phyloP scores from a whole-genome alignment of 2,888 invertebrate genomes.

The Odontothrips loti region DNA sequence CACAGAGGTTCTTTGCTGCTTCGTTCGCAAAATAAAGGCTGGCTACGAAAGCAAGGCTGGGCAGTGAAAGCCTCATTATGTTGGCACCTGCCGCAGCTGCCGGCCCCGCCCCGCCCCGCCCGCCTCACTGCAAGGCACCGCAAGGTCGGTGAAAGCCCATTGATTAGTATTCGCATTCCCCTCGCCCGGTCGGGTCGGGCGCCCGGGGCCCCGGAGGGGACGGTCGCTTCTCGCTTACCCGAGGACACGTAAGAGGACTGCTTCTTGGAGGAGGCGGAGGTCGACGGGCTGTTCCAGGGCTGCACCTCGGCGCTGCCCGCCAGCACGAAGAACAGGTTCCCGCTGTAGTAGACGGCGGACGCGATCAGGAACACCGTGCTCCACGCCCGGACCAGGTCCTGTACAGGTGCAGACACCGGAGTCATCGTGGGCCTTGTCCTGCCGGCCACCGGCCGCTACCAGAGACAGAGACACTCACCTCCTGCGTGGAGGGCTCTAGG shows the following conservation, averaged over 20 bases:
- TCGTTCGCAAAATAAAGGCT: too few relatives aligned
- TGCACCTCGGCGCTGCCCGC: slow-evolving; percentile 15
- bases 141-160: too few relatives aligned
- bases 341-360: neutral
- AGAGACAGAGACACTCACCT: neutral
- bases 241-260: neutral
- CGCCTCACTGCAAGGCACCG: too few relatives aligned
- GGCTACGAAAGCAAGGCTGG: too few relatives aligned
- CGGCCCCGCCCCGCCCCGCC: too few relatives aligned
- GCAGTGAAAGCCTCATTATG: too few relatives aligned
- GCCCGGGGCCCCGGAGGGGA: neutral
- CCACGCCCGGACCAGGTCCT: neutral
- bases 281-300: slow-evolving; percentile 8
- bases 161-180: neutral
- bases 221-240: neutral
- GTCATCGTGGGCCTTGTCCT: neutral
- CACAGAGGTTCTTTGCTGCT: too few relatives aligned
- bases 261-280: slow-evolving; percentile 3
- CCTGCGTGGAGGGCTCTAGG: too few relatives aligned
- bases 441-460: neutral
- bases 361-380: slow-evolving; percentile 6
- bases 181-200: neutral
- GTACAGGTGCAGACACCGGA: neutral
- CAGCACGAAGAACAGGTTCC: slow-evolving; percentile 1
- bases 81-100: too few relatives aligned